phyloP scores from a whole-genome alignment of 2,888 invertebrate species.

The Melolontha melolontha region DNA sequence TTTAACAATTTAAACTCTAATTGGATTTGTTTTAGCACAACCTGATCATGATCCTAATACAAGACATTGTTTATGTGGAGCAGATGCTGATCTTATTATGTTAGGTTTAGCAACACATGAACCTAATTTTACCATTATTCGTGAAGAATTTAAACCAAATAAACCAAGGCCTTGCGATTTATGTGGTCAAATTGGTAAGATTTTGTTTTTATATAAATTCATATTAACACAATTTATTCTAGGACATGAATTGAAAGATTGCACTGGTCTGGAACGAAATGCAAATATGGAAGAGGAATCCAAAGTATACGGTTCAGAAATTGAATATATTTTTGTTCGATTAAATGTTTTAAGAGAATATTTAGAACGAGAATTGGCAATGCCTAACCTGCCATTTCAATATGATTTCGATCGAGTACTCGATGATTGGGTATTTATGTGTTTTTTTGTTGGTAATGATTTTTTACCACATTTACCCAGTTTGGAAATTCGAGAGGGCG shows the following conservation, averaged over 20 bases:
- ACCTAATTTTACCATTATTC: conserved; percentile 97
- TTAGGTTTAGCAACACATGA: conserved; percentile 98
- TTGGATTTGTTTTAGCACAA: conserved; percentile 72
- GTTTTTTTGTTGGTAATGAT: conserved; percentile 99
- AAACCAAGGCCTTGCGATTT: conserved; percentile 96
- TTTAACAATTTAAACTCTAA: neutral
- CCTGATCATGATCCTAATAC: conserved; percentile 98
- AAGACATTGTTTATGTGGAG: conserved; percentile 96
- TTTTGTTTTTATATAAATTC: neutral
- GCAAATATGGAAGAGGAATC: conserved; percentile 68
- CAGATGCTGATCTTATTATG: conserved; percentile 99
- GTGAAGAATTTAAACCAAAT: conserved; percentile 99
- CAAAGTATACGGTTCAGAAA: conserved; percentile 77
- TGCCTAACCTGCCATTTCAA: conserved; percentile 93
- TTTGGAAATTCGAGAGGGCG: conserved; percentile 95
- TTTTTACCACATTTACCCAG: conserved; percentile 98
- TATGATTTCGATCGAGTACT: conserved; percentile 96
- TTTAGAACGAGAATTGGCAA: conserved; percentile 86
- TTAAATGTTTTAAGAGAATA: conserved; percentile 94
- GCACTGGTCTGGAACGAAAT: conserved; percentile 75
- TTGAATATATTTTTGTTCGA: conserved; percentile 93
- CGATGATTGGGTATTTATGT: conserved; percentile 99
- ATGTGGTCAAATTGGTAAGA: conserved; percentile 84
- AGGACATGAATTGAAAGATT: conserved; percentile 96
- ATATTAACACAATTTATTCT: conserved; percentile 46